Evolutionary conservation across 2,113 vertebrate genomes (phyloP), one percentile per base, ranked within the genome.

Genomic region (Benitochromis conjunctus): DNA sequence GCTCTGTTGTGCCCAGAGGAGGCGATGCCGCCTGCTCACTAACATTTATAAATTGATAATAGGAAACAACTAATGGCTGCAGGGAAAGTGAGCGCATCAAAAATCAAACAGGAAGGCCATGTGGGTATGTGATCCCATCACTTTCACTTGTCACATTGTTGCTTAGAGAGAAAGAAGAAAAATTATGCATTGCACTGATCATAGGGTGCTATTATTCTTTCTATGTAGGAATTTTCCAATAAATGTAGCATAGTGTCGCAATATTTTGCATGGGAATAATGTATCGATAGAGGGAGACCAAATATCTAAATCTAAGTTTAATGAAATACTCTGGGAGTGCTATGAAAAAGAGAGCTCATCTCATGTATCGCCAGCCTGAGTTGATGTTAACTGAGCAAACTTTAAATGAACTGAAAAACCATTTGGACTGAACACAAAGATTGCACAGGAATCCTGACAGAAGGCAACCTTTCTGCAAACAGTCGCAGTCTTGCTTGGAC

Each of bases 1-100:
- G 71, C 60, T 66, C 43, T 48, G 74, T 8, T 2, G 4, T n/a
- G 64, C 74, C 82, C 77, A 16, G 24, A 62, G 80, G 80, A 77
- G 38, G 1, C 11, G 43, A 60, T 31, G 12, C 82, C 14, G 84
- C 74, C 60, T 56, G 71, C 62, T 83, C 86, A 6, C 82, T 80
- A 71, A 88, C 77, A 62, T 87, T 91, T 84, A 69, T 54, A 76
- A 86, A 80, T 84, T 29, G 24, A 74, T 84, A 55, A 86, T 56
- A 81, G 62, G 53, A 58, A n/a, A 41, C 6, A 55, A 16, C 43
- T 62, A 8, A 90, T 51, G 53, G 53, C 69, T 46, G 29, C 74
- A 41, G 74, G 86, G 31, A 29, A 53, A 82, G 36, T 13, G 60
- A 74, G 38, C 9, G 11, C 76, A 82, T 51, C 10, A 21, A 56